Evolutionary conservation across 2,113 vertebrate genomes (phyloP), one percentile per base, ranked within the genome.

Genomic region (Psilopsiagon aurifrons): DNA sequence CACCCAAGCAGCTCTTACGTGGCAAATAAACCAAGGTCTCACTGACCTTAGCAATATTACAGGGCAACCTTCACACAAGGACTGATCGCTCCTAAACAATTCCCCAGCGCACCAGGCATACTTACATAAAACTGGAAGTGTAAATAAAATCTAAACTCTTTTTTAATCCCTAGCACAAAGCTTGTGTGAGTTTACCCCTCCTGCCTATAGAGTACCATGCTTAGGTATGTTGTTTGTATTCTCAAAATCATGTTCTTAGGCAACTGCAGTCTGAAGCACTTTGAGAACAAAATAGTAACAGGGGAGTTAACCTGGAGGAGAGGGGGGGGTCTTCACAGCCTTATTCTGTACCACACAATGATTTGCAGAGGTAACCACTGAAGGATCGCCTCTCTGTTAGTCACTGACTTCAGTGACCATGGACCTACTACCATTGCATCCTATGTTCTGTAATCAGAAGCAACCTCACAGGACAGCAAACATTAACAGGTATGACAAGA

Each of bases 1-100:
- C n/a, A 22, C 77, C 94, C 92, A 87, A 95, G 95, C 95, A 96
- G 95, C 80, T 91, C 83, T 89, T 92, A 91, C 35, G 69, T 89
- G 73, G 66, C 92, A 93, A 96, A 94, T 87, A 94, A 96, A 82
- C 80, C 94, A 97, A 96, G 94, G 90, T 96, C 94, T 94, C 62
- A 43, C 86, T 88, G 94, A 94, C 90, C 86, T 92, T 79, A 92
- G 83, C 88, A 88, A 69, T 62, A 88, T 81, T 86, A 91, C 74
- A 92, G 88, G 80, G 73, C 83, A 93, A 76, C 86, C 83, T 95
- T 88, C 94, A 92, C 62, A 76, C 23, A 69, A 52, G 83, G 66
- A 93, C 76, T 96, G 83, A 97, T 88, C 0, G 1, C 41, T 86
- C 77, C 77, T 82, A 84, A 96, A 92, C 88, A 68, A 66, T 47